Conservation (phyloP, 1,140 invertebrate genomes). For the Marisa cornuarietis region DNA sequence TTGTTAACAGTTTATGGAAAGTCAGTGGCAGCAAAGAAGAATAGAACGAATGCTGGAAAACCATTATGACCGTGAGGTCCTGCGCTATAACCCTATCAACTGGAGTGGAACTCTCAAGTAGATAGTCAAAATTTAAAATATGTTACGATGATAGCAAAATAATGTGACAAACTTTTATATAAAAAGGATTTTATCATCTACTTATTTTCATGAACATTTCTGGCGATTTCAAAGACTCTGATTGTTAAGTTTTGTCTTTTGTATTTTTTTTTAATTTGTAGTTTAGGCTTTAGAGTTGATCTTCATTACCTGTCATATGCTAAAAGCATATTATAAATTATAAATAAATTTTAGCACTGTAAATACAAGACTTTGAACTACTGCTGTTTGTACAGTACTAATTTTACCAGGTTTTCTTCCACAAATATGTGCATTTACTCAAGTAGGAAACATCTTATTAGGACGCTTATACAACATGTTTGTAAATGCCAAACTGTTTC, state of each 20-base stretch:
- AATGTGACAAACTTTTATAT: background rate
- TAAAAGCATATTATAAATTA: no score
- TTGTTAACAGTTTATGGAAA: conserved; percentile 59
- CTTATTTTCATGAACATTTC: background rate
- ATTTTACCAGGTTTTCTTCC: no score
- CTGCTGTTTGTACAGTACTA: no score
- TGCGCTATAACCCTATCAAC: conserved; percentile 63
- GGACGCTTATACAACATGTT: no score
- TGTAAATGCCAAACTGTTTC: no score
- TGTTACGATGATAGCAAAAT: no score
- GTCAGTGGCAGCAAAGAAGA: conserved; percentile 42
- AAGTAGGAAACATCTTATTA: no score
- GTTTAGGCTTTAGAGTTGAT: background rate
- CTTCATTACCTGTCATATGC: no score
- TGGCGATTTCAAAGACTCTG: background rate
- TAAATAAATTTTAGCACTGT: no score
- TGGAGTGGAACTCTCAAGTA: conserved; percentile 62
- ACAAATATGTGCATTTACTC: no score
- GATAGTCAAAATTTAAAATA: background rate
- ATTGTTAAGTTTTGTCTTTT: background rate
- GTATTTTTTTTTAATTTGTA: background rate
- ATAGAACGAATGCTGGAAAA: conserved; percentile 41
- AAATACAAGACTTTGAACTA: no score
- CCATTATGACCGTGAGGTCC: conserved; percentile 50
- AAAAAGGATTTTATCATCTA: background rate